Evolutionary conservation across 2,113 vertebrate genomes (phyloP).

Genomic region (Lamprologus ornatipinnis): DNA sequence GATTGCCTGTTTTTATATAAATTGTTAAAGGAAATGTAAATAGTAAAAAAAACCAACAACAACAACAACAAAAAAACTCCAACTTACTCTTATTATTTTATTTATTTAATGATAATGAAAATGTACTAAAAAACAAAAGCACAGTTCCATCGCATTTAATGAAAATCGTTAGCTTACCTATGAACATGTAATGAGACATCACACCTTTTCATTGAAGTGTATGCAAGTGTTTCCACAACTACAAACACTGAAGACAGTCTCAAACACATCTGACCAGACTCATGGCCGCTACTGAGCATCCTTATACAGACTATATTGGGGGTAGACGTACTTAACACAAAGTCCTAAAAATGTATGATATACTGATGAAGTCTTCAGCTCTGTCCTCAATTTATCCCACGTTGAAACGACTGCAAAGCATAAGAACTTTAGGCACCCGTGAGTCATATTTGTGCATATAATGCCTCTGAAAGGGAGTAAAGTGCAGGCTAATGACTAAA

Average conservation of each 20-base stretch:
- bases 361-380: background rate
- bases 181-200: background rate
- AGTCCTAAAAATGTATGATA: background rate
- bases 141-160: background rate
- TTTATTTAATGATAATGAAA: background rate
- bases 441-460: background rate
- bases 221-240: background rate
- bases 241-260: background rate
- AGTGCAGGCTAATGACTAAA: background rate
- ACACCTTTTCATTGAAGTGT: background rate
- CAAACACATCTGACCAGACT: background rate
- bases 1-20: background rate
- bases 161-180: background rate
- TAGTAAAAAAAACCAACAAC: background rate
- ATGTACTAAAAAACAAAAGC: background rate
- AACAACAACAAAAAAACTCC: background rate
- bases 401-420: background rate
- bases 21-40: background rate
- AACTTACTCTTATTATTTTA: background rate
- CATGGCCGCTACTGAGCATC: background rate
- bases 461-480: background rate
- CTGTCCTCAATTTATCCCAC: background rate
- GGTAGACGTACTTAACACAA: background rate
- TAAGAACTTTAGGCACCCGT: background rate
- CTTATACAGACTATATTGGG: background rate